Evolutionary conservation across 2,113 vertebrate species (phyloP), one percentile per base, ranked within the genome.

Genomic region (Lycocorax pyrrhopterus): DNA sequence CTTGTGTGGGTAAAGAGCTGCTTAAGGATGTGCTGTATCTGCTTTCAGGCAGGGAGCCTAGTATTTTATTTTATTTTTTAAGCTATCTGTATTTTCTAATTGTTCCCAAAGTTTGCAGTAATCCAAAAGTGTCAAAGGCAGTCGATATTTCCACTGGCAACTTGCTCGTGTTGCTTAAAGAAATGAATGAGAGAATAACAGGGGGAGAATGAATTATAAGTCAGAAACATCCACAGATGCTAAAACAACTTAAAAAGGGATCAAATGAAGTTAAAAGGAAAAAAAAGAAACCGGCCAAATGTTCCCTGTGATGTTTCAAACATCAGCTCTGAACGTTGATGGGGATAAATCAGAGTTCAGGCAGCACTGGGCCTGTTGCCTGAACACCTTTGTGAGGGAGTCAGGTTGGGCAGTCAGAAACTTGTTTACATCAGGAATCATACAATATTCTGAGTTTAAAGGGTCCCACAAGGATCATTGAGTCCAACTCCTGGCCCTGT

Each of bases 11-110:
- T 82, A 32, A 89, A 89, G 84, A 95, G 49, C 66, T 58, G 44
- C 58, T 93, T 69, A 91, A 75, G 81, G 77, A 89, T 96, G 91
- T 96, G 49, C 66, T 79, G 22, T 72, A 69, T 87, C 91, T 89
- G 44, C 84, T 89, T 93, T 51, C 58, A 95, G 77, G 29, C 89
- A 82, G 69, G 44, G 58, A 91, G 66, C 10, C 44, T 72, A 2
- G 32, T 71, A 35, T 62, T 82, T 63, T 79, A 64, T 73, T 56
- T 67, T 49, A n/a, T 60, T 33, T 89, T 80, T 84, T 9, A 64
- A 91, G 89, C 35, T 72, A 71, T 73, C 74, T 10, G 2, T 88
- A 33, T 88, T 94, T 93, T 93, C 83, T 66, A 96, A 94, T 88
- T 96, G 78, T 95, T 90, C 87, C 67, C 15, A 4, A 85, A 95